These are phyloP conservation scores for Atopsyche davidsoni DNA, from an alignment of 1,140 invertebrate species.

Conservation along the genomic window DNA sequence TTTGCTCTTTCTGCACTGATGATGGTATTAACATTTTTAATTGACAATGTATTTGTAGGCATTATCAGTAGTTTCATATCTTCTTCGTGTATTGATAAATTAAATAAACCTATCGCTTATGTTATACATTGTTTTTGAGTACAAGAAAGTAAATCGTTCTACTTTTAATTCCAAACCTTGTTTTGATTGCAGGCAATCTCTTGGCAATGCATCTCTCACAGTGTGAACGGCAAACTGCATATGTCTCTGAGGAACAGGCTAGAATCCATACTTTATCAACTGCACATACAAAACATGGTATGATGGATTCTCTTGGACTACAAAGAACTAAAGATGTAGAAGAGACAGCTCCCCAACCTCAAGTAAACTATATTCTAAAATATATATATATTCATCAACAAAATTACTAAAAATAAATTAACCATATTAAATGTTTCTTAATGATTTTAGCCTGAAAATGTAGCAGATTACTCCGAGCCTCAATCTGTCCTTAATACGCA, in stretches of 20 bases:
- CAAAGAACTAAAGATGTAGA: slow-evolving; percentile 27
- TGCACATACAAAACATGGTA: slow-evolving; percentile 22
- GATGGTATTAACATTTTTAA: slow-evolving; percentile 49
- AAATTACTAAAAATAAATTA: slow-evolving; percentile 1
- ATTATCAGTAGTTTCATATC: no score
- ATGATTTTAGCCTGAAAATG: slow-evolving; percentile 26
- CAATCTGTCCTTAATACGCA: slow-evolving; percentile 45
- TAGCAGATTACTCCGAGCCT: slow-evolving; percentile 40
- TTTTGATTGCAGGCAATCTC: slow-evolving; percentile 45
- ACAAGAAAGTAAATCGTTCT: slow-evolving; percentile 7
- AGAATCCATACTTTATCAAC: slow-evolving; percentile 47
- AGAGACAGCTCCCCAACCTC: slow-evolving; percentile 3
- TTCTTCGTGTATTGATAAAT: no score
- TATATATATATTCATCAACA: not conserved
- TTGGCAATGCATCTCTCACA: slow-evolving; percentile 58
- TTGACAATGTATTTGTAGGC: not conserved
- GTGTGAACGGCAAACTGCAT: slow-evolving; percentile 58
- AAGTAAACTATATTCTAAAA: slow-evolving; percentile 14
- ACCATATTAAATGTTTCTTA: no score
- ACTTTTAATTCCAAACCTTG: no score
- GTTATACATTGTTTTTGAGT: no score
- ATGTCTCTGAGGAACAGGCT: slow-evolving; percentile 51
- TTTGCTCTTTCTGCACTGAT: slow-evolving; percentile 63
- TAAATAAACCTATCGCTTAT: slow-evolving; percentile 6
- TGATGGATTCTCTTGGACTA: slow-evolving; percentile 28